Conservation (phyloP, 2,113 vertebrate genomes). For the Psittacula cyanocephala region DNA sequence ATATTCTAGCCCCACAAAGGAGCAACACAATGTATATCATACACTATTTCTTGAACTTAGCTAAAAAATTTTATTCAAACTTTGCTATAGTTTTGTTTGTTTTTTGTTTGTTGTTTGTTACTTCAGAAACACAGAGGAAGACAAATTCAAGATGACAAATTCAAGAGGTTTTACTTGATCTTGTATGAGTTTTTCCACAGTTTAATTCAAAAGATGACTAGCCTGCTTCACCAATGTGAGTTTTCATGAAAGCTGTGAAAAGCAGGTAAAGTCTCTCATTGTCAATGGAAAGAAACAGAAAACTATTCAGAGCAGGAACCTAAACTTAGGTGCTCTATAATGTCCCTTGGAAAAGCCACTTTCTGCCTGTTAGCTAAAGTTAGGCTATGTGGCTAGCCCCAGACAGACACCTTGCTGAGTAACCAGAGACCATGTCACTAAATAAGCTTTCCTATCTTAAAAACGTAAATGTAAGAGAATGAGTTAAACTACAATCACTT, state of each 20-base stretch:
- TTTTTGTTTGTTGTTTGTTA: not conserved
- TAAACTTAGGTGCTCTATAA: not conserved
- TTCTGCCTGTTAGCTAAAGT: not conserved
- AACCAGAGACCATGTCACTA: not conserved
- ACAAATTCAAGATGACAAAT: not conserved
- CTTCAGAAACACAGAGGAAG: not conserved
- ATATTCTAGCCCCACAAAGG: not conserved
- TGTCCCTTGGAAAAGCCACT: not conserved
- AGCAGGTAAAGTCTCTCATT: not conserved
- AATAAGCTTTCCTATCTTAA: not conserved
- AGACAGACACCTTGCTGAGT: not conserved
- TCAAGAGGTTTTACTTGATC: not conserved
- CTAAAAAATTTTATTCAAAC: not conserved
- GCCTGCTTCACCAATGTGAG: not conserved
- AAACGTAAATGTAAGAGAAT: not conserved
- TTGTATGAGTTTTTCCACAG: not conserved
- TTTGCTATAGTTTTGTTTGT: no score
- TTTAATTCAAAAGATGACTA: not conserved
- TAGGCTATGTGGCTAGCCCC: not conserved
- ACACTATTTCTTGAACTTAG: not conserved
- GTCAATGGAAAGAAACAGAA: not conserved
- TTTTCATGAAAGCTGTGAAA: not conserved
- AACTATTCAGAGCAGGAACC: not conserved
- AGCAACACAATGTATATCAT: not conserved
- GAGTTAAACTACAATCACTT: not conserved